These are phyloP conservation scores for Himalopsyche tibetana DNA, from an alignment of 2,888 invertebrate genomes.

Conservation along the genomic window DNA sequence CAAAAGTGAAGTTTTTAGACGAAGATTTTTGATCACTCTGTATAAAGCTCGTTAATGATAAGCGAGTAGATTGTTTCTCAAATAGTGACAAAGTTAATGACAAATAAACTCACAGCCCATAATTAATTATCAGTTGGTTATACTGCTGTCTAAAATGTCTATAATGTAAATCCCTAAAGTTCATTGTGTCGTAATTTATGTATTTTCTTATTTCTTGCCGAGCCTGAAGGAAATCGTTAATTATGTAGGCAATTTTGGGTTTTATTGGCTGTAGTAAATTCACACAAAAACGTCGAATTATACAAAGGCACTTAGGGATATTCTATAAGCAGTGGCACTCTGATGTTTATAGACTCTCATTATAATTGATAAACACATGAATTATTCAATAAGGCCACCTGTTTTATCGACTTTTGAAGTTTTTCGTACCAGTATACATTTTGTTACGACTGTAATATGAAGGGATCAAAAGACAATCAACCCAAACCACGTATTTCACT, in stretches of 20 bases:
- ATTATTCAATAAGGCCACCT: too few species aligned
- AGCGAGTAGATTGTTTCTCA: background rate
- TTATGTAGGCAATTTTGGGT: background rate
- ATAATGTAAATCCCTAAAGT: conserved; percentile 11
- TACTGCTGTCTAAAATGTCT: conserved; percentile 21
- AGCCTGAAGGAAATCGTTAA: background rate
- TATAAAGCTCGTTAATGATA: conserved; percentile 2
- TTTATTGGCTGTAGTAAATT: conserved; percentile 13
- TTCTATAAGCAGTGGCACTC: too few species aligned
- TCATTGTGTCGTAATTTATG: conserved; percentile 9
- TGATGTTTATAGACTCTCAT: too few species aligned
- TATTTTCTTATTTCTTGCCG: conserved; percentile 23
- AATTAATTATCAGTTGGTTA: conserved; percentile 27
- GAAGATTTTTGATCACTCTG: background rate
- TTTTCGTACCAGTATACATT: too few species aligned
- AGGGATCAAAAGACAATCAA: too few species aligned
- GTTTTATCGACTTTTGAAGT: too few species aligned
- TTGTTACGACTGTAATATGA: too few species aligned
- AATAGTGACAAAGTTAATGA: conserved; percentile 26
- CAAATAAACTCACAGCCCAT: conserved; percentile 21
- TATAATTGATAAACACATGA: too few species aligned
- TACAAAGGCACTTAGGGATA: background rate
- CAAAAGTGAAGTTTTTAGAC: too few species aligned
- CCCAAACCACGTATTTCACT: too few species aligned
- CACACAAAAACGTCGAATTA: background rate